These are phyloP conservation scores for Rhyzopertha dominica DNA, from an alignment of 1,140 invertebrate species.

Conservation along the genomic window DNA sequence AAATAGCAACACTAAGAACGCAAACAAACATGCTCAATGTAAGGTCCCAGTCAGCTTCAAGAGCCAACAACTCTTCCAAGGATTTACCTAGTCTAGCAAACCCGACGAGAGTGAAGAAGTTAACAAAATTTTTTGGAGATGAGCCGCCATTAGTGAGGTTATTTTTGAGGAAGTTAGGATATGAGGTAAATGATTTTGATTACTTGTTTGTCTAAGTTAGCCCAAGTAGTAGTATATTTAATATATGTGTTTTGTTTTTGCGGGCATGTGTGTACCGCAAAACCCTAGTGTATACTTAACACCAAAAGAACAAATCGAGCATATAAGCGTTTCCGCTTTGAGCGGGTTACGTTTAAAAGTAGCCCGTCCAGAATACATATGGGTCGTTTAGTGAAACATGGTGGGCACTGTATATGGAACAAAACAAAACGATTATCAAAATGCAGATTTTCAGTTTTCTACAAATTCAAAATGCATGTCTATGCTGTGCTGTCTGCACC, in stretches of 20 bases:
- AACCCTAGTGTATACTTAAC: too few relatives aligned
- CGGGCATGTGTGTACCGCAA: too few relatives aligned
- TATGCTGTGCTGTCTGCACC: too few relatives aligned
- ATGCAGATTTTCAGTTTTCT: too few relatives aligned
- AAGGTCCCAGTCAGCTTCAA: conserved; percentile 50
- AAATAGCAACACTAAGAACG: conserved; percentile 73
- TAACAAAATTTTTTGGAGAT: conserved; percentile 90
- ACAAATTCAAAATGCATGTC: too few relatives aligned
- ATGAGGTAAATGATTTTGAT: conserved; percentile 65
- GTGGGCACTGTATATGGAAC: too few relatives aligned
- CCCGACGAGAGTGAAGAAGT: conserved; percentile 74
- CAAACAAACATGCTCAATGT: conserved; percentile 58
- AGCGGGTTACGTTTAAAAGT: too few relatives aligned
- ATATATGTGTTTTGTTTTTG: neutral
- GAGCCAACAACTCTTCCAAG: conserved; percentile 45
- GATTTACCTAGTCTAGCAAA: conserved; percentile 69
- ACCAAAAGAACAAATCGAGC: too few relatives aligned
- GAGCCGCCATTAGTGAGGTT: conserved; percentile 85
- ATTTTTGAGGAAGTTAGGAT: conserved; percentile 87
- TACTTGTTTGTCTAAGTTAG: neutral
- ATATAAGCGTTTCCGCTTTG: too few relatives aligned
- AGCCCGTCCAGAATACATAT: too few relatives aligned
- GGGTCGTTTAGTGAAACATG: too few relatives aligned
- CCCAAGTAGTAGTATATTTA: neutral
- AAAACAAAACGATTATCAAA: too few relatives aligned